Conservation (phyloP, 2,888 invertebrate genomes). For the Syrista parreyssii region DNA sequence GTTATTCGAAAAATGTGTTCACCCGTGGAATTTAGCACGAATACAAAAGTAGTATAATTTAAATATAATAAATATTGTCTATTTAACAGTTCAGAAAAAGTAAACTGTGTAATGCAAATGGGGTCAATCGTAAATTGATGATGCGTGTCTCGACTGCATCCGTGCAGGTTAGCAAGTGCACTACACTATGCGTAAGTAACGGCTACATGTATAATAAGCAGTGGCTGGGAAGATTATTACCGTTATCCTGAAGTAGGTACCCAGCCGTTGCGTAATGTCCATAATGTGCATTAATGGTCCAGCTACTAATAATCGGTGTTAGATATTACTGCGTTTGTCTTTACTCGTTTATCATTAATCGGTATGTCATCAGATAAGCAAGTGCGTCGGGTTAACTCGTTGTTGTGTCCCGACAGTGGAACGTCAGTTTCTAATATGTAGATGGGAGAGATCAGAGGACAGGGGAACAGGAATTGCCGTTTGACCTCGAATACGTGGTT, state of each 20-base stretch:
- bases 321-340: neutral
- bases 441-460: constrained; percentile 20
- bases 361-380: neutral
- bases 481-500: neutral
- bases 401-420: constrained; percentile 7
- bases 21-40: no score
- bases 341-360: neutral
- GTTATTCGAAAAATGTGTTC: no score
- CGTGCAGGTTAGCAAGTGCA: neutral
- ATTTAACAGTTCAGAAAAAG: neutral
- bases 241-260: neutral
- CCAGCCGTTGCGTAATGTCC: neutral
- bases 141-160: neutral
- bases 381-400: constrained; percentile 5
- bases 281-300: neutral
- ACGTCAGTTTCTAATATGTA: constrained; percentile 18
- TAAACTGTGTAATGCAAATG: neutral
- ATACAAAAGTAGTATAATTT: neutral
- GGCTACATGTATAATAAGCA: neutral
- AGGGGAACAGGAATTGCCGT: neutral
- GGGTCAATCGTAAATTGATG: neutral
- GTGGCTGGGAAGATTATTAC: neutral
- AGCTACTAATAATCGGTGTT: neutral
- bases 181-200: neutral
- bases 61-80: neutral